These are phyloP conservation scores for Anguilla megastoma DNA, from an alignment of 2,797 vertebrate species.

Conservation along the genomic window DNA sequence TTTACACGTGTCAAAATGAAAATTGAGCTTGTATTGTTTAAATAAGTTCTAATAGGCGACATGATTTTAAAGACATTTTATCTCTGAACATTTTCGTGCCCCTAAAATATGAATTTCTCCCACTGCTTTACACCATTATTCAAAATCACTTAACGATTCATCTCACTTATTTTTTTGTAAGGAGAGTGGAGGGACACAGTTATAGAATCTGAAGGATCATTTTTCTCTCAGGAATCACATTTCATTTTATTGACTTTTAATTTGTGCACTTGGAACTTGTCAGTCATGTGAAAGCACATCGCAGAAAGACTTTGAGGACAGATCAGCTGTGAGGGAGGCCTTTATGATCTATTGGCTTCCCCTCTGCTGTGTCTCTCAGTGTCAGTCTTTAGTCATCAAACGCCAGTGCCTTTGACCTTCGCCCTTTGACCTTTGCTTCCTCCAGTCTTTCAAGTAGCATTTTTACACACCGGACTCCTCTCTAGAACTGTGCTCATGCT, in stretches of 20 bases:
- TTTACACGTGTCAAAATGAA: background rate
- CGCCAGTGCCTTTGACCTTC: background rate
- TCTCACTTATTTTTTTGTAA: background rate
- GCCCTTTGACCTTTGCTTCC: background rate
- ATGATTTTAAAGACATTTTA: background rate
- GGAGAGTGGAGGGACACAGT: background rate
- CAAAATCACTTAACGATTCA: background rate
- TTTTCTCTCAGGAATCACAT: background rate
- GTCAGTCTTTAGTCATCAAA: slow-evolving; percentile 1
- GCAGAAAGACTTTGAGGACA: background rate
- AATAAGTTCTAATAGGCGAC: background rate
- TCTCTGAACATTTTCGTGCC: background rate
- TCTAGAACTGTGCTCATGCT: background rate
- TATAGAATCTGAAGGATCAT: background rate
- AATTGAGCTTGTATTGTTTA: background rate
- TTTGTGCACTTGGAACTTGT: background rate
- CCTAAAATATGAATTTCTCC: background rate
- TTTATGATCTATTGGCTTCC: background rate
- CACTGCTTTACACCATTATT: background rate
- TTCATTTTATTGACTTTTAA: slow-evolving; percentile 4
- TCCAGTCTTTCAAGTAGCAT: background rate
- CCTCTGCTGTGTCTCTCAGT: background rate
- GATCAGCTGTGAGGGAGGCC: background rate
- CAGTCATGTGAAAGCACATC: background rate
- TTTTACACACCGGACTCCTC: background rate